Percentiles rank a stretch among this genome's conserved stretches.
Conservation (phyloP, 2,113 vertebrate species). For the Castor canadensis region DNA sequence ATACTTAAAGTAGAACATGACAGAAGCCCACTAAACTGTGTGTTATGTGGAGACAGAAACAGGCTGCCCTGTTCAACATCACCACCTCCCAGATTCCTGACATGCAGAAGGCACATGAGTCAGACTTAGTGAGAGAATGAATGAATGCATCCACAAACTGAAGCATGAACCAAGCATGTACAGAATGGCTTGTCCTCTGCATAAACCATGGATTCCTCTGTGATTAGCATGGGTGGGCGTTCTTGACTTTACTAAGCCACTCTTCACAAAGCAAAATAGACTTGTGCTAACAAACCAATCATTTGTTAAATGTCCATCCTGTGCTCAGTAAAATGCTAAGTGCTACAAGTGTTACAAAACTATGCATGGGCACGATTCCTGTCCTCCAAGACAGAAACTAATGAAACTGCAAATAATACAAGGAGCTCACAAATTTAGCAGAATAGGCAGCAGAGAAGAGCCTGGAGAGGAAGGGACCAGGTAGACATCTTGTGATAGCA, state of each 20-base stretch:
- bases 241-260: not conserved
- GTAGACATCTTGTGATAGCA: not conserved
- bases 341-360: not conserved
- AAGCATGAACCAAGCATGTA: not conserved
- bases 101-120: rapidly evolving
- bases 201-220: rapidly evolving
- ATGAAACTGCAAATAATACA: not conserved
- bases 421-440: not conserved
- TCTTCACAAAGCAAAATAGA: not conserved
- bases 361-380: not conserved
- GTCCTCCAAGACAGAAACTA: not conserved
- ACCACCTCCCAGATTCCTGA: not conserved
- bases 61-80: not conserved
- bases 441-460: not conserved
- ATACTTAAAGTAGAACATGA: not conserved
- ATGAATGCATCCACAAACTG: not conserved
- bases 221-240: not conserved
- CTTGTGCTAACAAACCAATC: not conserved
- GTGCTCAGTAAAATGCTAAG: not conserved
- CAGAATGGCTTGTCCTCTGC: rapidly evolving
- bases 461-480: no score
- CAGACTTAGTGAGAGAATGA: rapidly evolving
- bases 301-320: not conserved
- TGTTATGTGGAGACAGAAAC: not conserved
- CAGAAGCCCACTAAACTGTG: not conserved